Percentiles rank a stretch among this genome's conserved stretches.
phyloP scores from a whole-genome alignment of 2,797 vertebrate genomes.

The Hippoglossus hippoglossus region DNA sequence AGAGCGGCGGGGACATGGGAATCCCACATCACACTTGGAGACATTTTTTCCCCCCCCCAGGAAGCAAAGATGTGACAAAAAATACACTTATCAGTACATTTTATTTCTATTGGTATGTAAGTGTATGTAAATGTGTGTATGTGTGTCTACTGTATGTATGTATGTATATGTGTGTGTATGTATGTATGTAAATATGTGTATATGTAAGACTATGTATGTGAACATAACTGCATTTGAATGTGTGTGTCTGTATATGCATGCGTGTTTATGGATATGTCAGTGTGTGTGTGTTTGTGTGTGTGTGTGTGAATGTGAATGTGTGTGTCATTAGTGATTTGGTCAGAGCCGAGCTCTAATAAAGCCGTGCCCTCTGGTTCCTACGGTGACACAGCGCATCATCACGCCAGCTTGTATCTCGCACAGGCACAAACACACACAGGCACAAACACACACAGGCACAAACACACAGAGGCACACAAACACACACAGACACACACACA shows the following conservation, averaged over 20 bases:
- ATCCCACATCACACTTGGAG: constrained; percentile 21
- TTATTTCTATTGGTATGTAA: not conserved
- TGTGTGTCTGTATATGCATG: not conserved
- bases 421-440: constrained; percentile 18
- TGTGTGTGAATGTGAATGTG: constrained; percentile 32
- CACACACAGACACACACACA: constrained; percentile 26
- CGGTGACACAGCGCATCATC: constrained; percentile 77
- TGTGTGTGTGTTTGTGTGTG: not conserved
- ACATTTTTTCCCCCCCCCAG: not conserved
- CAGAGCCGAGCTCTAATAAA: constrained; percentile 65
- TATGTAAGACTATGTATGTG: too few relatives aligned
- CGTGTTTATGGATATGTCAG: not conserved
- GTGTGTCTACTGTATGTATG: too few relatives aligned
- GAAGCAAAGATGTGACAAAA: constrained; percentile 11
- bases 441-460: constrained; percentile 49
- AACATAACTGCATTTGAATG: not conserved
- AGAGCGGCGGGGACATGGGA: constrained; percentile 24
- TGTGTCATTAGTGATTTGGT: constrained; percentile 73
- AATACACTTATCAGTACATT: not conserved
- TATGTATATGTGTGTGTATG: too few relatives aligned
- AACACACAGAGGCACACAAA: constrained; percentile 46
- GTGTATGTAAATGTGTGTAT: too few relatives aligned
- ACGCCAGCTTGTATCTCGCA: constrained; percentile 41
- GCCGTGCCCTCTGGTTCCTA: constrained; percentile 75
- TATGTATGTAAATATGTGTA: too few relatives aligned